A percentile compares a stretch with the other conserved stretches of the same genome.
phyloP scores from a whole-genome alignment of 2,797 vertebrate species.

The Harpagifer antarcticus region DNA sequence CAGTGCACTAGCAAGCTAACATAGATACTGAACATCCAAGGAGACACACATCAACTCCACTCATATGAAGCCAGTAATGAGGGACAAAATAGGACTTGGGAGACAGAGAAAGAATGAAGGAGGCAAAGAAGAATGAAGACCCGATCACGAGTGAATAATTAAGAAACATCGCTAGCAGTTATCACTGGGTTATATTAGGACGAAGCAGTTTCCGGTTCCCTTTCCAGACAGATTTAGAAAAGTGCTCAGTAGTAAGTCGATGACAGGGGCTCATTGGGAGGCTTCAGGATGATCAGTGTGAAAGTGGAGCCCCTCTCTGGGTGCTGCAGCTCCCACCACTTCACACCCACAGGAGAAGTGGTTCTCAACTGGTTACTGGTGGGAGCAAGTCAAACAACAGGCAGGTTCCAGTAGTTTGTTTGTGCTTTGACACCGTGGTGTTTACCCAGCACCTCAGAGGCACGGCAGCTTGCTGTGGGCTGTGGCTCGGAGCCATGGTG shows the following conservation, averaged over 20 bases:
- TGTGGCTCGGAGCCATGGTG: slow-evolving; percentile 66
- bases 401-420: slow-evolving; percentile 71
- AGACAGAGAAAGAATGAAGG: slow-evolving; percentile 8
- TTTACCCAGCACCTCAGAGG: slow-evolving; percentile 76
- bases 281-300: slow-evolving; percentile 27
- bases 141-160: slow-evolving; percentile 60
- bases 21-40: slow-evolving; percentile 34
- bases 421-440: slow-evolving; percentile 72
- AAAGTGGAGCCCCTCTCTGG: slow-evolving; percentile 28
- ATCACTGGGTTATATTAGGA: slow-evolving; percentile 50
- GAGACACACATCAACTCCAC: slow-evolving; percentile 50
- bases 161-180: slow-evolving; percentile 51
- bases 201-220: slow-evolving; percentile 39
- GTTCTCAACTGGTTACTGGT: slow-evolving; percentile 66
- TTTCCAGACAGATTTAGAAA: slow-evolving; percentile 35
- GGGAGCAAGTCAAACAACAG: slow-evolving; percentile 61
- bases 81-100: slow-evolving; percentile 38
- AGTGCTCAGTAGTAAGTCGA: slow-evolving; percentile 23
- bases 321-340: slow-evolving; percentile 43
- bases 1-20: slow-evolving; percentile 36
- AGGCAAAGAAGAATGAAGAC: slow-evolving; percentile 28
- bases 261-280: slow-evolving; percentile 22
- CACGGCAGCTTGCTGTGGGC: slow-evolving; percentile 63
- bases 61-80: slow-evolving; percentile 56
- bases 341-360: slow-evolving; percentile 63